Evolutionary conservation across 2,797 vertebrate genomes (phyloP).

Genomic region (Propithecus perrieri): DNA sequence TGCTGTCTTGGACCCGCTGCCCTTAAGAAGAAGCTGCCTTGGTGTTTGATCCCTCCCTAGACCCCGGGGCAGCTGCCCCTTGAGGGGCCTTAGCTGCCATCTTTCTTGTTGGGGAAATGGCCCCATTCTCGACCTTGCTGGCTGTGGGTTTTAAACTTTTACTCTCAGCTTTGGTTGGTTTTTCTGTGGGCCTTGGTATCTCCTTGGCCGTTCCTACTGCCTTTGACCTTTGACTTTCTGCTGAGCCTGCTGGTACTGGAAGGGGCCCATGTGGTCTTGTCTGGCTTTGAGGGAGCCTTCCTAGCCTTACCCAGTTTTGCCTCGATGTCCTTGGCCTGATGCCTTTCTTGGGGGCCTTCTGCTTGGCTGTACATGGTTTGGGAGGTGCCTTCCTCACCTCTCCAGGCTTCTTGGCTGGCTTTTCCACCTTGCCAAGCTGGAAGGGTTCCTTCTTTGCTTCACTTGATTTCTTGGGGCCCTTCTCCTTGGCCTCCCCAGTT

Average conservation of each 20-base stretch:
- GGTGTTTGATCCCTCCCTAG: not conserved
- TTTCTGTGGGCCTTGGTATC: conserved; percentile 32
- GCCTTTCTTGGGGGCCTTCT: not conserved
- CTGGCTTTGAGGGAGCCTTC: not conserved
- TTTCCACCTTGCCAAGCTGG: not conserved
- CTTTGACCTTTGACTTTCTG: not conserved
- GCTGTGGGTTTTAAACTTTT: not conserved
- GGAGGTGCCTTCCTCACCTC: too few relatives aligned
- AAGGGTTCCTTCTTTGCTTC: not conserved
- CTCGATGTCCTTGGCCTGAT: not conserved
- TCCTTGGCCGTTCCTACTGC: not conserved
- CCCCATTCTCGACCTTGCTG: not conserved
- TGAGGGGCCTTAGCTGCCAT: not conserved
- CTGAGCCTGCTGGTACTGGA: not conserved
- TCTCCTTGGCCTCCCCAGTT: not conserved
- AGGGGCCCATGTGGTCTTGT: not conserved
- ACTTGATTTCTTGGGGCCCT: not conserved
- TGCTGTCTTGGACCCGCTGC: not conserved
- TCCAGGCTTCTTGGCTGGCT: not conserved
- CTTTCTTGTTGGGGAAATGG: not conserved
- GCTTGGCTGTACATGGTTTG: not conserved
- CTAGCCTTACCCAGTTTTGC: not conserved
- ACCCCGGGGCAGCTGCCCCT: not conserved
- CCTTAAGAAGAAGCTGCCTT: not conserved
- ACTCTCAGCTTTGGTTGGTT: fast-evolving